phyloP scores from a whole-genome alignment of 1,140 invertebrate genomes.

The Caenorhabditis latens region DNA sequence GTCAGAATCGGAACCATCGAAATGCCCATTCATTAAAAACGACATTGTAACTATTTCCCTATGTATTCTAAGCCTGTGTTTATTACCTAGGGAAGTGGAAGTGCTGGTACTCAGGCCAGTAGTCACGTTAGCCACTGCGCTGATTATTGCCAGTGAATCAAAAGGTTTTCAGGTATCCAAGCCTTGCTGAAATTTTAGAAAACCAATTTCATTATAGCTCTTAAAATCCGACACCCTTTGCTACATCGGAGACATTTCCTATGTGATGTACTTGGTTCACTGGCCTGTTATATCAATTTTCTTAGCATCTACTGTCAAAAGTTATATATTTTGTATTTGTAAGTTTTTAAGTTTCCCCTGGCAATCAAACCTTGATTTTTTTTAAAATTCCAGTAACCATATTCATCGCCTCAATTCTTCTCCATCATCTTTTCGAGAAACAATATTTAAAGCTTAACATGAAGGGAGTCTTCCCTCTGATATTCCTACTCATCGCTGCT shows the following conservation, averaged over 20 bases:
- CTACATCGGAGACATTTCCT: constrained; percentile 59
- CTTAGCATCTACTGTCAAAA: not conserved
- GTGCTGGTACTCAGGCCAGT: constrained; percentile 26
- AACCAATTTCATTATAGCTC: constrained; percentile 34
- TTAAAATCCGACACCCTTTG: not conserved
- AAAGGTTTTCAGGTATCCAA: not conserved
- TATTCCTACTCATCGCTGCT: not conserved
- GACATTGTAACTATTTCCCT: not conserved
- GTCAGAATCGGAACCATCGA: not conserved
- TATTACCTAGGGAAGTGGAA: not conserved
- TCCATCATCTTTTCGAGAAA: constrained; percentile 50
- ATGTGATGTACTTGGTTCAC: constrained; percentile 56
- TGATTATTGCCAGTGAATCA: not conserved
- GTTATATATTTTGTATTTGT: constrained; percentile 22
- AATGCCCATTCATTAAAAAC: not conserved
- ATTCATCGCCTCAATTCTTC: constrained; percentile 25
- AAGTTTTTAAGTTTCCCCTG: not conserved
- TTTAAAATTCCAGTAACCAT: constrained; percentile 24
- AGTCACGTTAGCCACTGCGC: not conserved
- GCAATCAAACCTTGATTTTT: not conserved
- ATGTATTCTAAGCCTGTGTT: not conserved
- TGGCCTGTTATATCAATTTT: constrained; percentile 59
- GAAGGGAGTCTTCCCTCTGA: not conserved
- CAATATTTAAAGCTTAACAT: not conserved
- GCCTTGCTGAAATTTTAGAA: not conserved